Evolutionary conservation across 1,140 invertebrate genomes (phyloP), one percentile per base, ranked within the genome.

Genomic region (Paramacrobiotus metropolitanus): DNA sequence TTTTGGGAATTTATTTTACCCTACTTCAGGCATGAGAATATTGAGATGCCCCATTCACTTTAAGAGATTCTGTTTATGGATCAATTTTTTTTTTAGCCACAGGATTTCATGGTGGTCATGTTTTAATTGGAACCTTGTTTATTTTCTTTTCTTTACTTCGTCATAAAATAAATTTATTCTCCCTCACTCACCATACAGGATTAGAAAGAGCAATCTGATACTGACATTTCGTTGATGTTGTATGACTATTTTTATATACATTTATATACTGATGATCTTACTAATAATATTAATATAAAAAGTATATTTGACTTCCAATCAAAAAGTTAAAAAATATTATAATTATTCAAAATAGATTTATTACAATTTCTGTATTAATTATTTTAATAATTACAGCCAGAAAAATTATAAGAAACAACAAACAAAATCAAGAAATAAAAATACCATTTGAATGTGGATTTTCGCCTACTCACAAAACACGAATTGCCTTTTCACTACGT

Each of bases 181-280:
- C 77, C 59, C 73, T 61, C 66, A 72, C 62, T 60, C 79, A 83
- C 70, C 79, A 82, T 68, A 79, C 82, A 70, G 77, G 78, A 65
- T 82, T 83, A 76, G 80, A 83, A 77, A 77, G 77, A 62, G 77
- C 78, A 61, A 76, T 79, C 29, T 82, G 81, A 80, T 83, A 83
- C 65, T 83, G 81, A 79, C 80, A 83, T 72, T 83, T 83, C 77
- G 78, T 83, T 60, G 80, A 83, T 77, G 76, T 83, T 66, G 76
- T 83, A 15, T 83, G 81, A 79, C 71, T 83, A 76, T 82, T 82
- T 67, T 67, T 82, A 64, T 82, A 78, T 75, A 72, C 81, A 64
- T 77, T 74, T 61, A 75, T 82, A 70, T 82, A 82, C 67, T 82
- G 79, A 78, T 82, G 78, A 78, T 74, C 75, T 67, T 75, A 63